phyloP scores from a whole-genome alignment of 2,797 vertebrate species.

The Pyrrhura leucotis region DNA sequence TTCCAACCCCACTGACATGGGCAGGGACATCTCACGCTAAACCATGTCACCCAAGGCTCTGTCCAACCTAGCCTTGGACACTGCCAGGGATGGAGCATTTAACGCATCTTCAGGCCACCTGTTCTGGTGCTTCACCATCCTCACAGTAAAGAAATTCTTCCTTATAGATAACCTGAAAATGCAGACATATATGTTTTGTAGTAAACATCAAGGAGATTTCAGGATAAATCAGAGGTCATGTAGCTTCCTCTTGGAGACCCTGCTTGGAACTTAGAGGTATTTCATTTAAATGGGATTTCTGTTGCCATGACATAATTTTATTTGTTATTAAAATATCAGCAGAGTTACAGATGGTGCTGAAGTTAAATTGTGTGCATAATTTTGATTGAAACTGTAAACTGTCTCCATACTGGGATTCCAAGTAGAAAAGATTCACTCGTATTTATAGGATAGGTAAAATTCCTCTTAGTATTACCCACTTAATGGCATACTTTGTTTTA shows the following conservation, averaged over 20 bases:
- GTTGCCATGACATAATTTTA: conserved; percentile 65
- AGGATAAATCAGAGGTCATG: background rate
- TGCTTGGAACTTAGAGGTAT: background rate
- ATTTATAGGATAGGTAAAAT: conserved; percentile 76
- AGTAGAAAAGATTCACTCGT: conserved; percentile 60
- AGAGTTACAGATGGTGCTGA: conserved; percentile 65
- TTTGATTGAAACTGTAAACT: conserved; percentile 73
- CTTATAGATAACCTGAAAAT: background rate
- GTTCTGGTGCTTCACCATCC: background rate
- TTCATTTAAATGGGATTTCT: conserved; percentile 42
- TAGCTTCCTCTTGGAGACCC: background rate
- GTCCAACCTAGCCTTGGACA: background rate
- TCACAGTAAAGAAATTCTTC: background rate
- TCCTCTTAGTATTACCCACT: conserved; percentile 43
- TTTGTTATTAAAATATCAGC: conserved; percentile 73
- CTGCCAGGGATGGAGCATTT: background rate
- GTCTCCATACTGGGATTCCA: conserved; percentile 55
- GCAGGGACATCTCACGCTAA: background rate
- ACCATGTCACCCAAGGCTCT: background rate
- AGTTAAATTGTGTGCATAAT: conserved; percentile 66
- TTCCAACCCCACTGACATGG: too few species aligned
- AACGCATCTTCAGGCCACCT: background rate
- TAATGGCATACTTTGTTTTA: conserved; percentile 68
- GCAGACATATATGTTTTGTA: background rate
- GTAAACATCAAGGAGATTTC: background rate